A percentile compares a stretch with the other conserved stretches of the same genome.
These are phyloP conservation scores for Drosophila robusta DNA, from an alignment of 2,888 invertebrate species.

Conservation along the genomic window DNA sequence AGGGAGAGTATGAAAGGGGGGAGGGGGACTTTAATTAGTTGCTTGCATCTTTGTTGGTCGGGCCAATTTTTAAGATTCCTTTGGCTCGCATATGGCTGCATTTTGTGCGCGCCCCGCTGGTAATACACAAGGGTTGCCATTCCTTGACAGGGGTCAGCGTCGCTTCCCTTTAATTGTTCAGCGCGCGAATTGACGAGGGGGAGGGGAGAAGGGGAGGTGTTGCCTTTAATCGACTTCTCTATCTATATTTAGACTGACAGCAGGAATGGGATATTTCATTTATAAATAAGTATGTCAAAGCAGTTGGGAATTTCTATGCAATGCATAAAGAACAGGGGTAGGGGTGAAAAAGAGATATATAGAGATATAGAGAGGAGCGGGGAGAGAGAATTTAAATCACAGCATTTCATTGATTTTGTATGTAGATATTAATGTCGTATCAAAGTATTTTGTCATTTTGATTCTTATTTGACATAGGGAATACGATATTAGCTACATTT, in stretches of 20 bases:
- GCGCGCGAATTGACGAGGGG: not conserved
- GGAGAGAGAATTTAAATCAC: not conserved
- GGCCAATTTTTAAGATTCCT: constrained; percentile 36
- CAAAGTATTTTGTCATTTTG: not conserved
- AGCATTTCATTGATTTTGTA: constrained; percentile 4
- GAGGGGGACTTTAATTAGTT: constrained; percentile 56
- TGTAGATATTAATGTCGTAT: too few species aligned
- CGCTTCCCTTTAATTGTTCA: not conserved
- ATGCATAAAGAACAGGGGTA: not conserved
- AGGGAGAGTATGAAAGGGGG: not conserved
- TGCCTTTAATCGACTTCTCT: constrained; percentile 8
- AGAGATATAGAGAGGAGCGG: too few species aligned
- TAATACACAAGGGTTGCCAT: constrained; percentile 26
- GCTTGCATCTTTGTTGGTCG: constrained; percentile 23
- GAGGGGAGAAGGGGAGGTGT: not conserved
- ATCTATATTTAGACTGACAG: constrained; percentile 20
- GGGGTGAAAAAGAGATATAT: too few species aligned
- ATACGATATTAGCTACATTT: too few species aligned
- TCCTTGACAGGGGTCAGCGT: constrained; percentile 35
- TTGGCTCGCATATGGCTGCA: constrained; percentile 35
- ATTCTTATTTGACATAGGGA: not conserved
- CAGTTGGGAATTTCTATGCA: constrained; percentile 20
- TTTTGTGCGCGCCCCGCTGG: constrained; percentile 10
- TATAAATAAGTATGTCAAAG: constrained; percentile 34
- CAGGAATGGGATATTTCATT: constrained; percentile 23